These are phyloP conservation scores for Archips xylosteana DNA, from an alignment of 2,888 invertebrate genomes.

Conservation along the genomic window DNA sequence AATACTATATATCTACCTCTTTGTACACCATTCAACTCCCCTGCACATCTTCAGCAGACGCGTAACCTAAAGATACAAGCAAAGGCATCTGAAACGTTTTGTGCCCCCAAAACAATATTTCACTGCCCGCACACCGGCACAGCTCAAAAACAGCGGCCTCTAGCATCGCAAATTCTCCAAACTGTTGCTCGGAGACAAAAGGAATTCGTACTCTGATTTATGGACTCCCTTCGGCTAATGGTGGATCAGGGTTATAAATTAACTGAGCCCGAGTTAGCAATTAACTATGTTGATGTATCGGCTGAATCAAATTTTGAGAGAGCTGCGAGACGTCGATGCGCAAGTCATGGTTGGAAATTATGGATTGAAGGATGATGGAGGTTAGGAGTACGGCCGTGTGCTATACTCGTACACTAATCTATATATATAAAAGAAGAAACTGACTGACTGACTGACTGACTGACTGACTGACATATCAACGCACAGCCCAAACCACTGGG, in stretches of 20 bases:
- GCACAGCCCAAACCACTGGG: too few relatives aligned
- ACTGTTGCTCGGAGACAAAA: constrained; percentile 50
- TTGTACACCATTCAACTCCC: too few relatives aligned
- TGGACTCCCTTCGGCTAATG: constrained; percentile 48
- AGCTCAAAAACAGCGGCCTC: constrained; percentile 17
- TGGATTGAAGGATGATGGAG: not conserved
- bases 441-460: too few relatives aligned
- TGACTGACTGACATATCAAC: too few relatives aligned
- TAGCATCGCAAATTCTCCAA: constrained; percentile 31
- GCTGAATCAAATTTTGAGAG: constrained; percentile 34
- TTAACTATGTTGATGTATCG: constrained; percentile 48
- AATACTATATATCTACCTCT: too few relatives aligned
- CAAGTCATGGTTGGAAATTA: not conserved
- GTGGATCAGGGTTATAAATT: constrained; percentile 51
- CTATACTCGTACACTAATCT: not conserved
- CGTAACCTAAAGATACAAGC: too few relatives aligned
- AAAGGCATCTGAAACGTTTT: too few relatives aligned
- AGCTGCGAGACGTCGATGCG: not conserved
- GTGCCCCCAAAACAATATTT: too few relatives aligned
- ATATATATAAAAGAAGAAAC: too few relatives aligned
- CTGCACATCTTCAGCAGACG: too few relatives aligned
- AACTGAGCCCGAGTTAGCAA: constrained; percentile 45
- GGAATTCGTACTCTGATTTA: constrained; percentile 52
- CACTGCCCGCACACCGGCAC: not conserved
- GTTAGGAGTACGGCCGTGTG: not conserved